A percentile compares a stretch with the other conserved stretches of the same genome.
Conservation (phyloP, 2,797 vertebrate species). For the Euphonia xanthogaster region DNA sequence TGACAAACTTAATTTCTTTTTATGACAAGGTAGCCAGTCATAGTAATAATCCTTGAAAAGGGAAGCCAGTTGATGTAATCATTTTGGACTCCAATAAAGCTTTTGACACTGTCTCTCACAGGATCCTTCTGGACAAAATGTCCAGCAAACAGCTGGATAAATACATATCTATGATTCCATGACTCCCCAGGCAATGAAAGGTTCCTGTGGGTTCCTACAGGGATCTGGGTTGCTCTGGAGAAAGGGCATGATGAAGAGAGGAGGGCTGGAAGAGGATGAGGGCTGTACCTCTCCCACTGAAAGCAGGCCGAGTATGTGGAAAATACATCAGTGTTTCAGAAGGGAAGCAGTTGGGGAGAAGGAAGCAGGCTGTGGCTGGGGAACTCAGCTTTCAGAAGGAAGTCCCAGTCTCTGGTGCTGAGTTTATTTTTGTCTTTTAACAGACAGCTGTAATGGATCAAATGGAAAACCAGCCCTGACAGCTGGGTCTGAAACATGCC, state of each 20-base stretch:
- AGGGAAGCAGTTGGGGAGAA: not conserved
- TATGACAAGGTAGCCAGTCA: not conserved
- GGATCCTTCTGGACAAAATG: not conserved
- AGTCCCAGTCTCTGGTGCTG: not conserved
- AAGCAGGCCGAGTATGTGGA: not conserved
- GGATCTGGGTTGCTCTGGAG: not conserved
- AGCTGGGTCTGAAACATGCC: not conserved
- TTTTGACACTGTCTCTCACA: not conserved
- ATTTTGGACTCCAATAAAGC: not conserved
- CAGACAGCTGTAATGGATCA: not conserved
- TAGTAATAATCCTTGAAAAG: not conserved
- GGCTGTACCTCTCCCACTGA: not conserved
- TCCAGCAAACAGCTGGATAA: not conserved
- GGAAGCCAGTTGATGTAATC: not conserved
- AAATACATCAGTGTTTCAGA: not conserved
- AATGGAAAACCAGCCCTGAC: not conserved
- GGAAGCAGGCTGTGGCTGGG: not conserved
- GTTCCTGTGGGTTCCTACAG: not conserved
- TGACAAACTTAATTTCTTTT: not conserved
- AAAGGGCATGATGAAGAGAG: not conserved
- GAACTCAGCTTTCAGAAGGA: not conserved
- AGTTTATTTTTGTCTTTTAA: slow-evolving; percentile 27
- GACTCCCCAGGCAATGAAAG: accelerated
- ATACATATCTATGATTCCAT: not conserved
- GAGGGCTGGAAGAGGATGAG: not conserved